These are phyloP conservation scores for Spongilla lacustris DNA, from an alignment of 37 sponge, comb jelly and placozoan species.

Conservation along the genomic window DNA sequence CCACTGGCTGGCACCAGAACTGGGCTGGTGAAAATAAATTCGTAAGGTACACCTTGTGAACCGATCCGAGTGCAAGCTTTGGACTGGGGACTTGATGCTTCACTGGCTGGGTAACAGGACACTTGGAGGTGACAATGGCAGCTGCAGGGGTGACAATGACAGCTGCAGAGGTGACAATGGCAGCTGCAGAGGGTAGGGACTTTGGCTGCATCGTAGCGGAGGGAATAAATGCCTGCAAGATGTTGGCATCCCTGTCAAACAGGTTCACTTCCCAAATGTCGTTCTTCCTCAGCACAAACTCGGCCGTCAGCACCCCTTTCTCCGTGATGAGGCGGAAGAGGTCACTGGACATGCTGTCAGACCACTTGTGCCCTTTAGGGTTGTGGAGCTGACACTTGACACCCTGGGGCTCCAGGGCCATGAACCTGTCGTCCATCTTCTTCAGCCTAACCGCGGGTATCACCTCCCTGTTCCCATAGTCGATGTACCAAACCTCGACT, in stretches of 20 bases:
- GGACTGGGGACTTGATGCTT: neutral
- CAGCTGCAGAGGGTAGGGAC: neutral
- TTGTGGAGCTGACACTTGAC: conserved; percentile 34
- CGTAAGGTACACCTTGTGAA: conserved; percentile 52
- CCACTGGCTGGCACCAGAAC: conserved; percentile 59
- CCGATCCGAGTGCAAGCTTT: conserved; percentile 7
- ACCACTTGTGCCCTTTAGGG: neutral
- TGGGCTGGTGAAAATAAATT: conserved; percentile 44
- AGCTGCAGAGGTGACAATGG: neutral
- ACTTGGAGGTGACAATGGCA: neutral
- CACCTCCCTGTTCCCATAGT: conserved; percentile 73
- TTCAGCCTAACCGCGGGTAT: conserved; percentile 8
- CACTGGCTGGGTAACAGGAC: neutral
- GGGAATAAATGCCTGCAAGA: neutral
- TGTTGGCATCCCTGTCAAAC: neutral
- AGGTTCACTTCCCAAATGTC: conserved; percentile 42
- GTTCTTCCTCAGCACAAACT: conserved; percentile 4
- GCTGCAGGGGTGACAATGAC: neutral
- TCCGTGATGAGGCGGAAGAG: conserved; percentile 36
- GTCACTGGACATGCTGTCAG: neutral
- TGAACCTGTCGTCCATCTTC: conserved; percentile 22
- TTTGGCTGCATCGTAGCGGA: neutral
- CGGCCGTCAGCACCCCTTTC: conserved; percentile 5
- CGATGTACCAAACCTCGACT: conserved; percentile 59
- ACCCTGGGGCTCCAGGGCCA: conserved; percentile 45